phyloP scores from a whole-genome alignment of 2,113 vertebrate genomes.

The Microcebus jonahi region DNA sequence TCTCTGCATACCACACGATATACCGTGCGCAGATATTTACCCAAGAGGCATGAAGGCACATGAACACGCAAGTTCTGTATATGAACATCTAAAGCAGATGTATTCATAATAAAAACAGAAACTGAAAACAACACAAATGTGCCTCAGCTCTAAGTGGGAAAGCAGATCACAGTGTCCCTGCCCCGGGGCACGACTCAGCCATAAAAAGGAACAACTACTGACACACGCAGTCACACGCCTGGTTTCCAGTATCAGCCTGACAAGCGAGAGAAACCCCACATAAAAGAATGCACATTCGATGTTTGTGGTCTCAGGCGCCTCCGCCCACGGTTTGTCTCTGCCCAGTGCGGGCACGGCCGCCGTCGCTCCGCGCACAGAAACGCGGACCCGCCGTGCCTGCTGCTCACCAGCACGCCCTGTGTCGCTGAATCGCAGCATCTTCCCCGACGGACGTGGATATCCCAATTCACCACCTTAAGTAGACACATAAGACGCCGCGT shows the following conservation, averaged over 20 bases:
- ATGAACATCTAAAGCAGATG: not conserved
- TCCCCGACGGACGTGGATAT: too few relatives aligned
- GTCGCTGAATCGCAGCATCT: not conserved
- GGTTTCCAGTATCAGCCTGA: not conserved
- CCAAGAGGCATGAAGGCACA: not conserved
- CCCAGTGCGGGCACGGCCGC: not conserved
- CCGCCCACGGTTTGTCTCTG: not conserved
- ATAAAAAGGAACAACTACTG: too few relatives aligned
- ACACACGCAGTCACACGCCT: too few relatives aligned
- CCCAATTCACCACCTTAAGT: too few relatives aligned
- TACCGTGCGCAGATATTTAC: too few relatives aligned
- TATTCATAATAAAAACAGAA: not conserved
- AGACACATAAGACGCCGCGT: not conserved
- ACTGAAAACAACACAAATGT: not conserved
- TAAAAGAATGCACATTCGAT: rapidly evolving
- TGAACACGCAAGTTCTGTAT: too few relatives aligned
- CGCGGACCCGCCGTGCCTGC: rapidly evolving
- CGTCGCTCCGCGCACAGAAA: rapidly evolving
- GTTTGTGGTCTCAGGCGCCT: not conserved
- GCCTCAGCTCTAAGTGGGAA: not conserved
- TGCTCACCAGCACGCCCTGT: too few relatives aligned
- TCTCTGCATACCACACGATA: rapidly evolving
- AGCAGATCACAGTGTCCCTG: rapidly evolving
- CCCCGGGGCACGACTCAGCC: too few relatives aligned
- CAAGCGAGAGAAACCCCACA: too few relatives aligned